Evolutionary conservation across 2,888 invertebrate genomes (phyloP).

Genomic region (Tenthredo notha): DNA sequence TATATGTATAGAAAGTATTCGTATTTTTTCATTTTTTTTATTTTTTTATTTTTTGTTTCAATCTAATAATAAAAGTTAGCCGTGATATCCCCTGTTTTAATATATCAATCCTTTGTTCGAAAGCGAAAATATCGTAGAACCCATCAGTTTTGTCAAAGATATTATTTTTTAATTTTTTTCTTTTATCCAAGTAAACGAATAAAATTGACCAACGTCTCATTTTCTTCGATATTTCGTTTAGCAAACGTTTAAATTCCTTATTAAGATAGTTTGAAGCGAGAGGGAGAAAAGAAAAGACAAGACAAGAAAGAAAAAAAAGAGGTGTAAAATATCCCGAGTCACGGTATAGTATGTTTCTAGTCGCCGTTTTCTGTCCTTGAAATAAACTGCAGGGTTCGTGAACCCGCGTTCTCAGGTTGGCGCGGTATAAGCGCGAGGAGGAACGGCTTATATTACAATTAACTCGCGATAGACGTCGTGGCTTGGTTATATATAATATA

Average conservation of each 20-base stretch:
- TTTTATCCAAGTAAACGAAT: background rate
- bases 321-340: background rate
- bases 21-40: background rate
- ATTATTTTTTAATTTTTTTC: no score
- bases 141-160: no score
- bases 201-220: background rate
- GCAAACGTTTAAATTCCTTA: background rate
- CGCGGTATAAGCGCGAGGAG: background rate
- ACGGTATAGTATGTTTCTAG: background rate
- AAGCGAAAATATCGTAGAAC: no score
- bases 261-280: background rate
- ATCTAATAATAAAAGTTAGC: constrained; percentile 20
- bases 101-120: background rate
- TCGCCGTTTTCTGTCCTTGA: background rate
- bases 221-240: background rate
- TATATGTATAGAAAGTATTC: background rate
- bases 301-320: background rate
- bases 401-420: background rate
- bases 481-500: constrained; percentile 3
- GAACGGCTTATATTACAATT: constrained; percentile 11
- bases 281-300: no score
- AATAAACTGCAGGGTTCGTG: background rate
- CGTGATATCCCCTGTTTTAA: background rate
- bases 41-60: background rate
- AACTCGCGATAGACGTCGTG: background rate